Evolutionary conservation across 2,797 vertebrate species (phyloP), one percentile per base, ranked within the genome.

Genomic region (Okamejei kenojei): DNA sequence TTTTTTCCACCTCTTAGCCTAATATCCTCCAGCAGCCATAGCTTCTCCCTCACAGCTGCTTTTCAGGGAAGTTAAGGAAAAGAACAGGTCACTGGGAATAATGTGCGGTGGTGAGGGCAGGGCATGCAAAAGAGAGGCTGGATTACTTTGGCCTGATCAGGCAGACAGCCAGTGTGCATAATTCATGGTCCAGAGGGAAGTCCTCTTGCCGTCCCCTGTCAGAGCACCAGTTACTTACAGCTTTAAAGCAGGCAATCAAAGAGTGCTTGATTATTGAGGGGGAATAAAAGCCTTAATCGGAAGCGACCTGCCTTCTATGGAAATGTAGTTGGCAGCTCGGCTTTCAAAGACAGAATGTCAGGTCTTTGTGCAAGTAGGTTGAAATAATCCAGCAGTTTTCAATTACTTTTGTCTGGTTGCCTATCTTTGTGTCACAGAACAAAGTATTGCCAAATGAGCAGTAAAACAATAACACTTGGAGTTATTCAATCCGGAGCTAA

Each of bases 121-220:
- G 38, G 90, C 90, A 92, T 45, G 90, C 35, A 45, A n/a, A 54
- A 68, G 71, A 54, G 71, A 94, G 65, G 54, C n/a, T 94, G 93
- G 86, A 94, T 94, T 93, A 93, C 73, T 93, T 94, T 93, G 92
- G 63, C 71, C 93, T 63, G 93, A 80, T 93, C 93, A 84, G 74
- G 93, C 6, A 19, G 93, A 93, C 76, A 93, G 93, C 61, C 76
- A 93, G 80, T 15, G 93, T 95, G 94, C 93, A 94, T 95, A 94
- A 95, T 95, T 94, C 93, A 95, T 93, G 93, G 94, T 45, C 92
- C 82, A 95, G 94, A 93, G 93, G 32, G 94, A 95, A 94, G 93
- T 93, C 86, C 93, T 90, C 29, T 91, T 93, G 78, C 93, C 90
- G 78, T 93, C 54, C 6, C 68, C 54, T 86, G 58, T 35, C 95